Percentiles rank a stretch among this genome's conserved stretches.
Conservation (phyloP, 2,797 vertebrate species). For the Sandelia bainsii region DNA sequence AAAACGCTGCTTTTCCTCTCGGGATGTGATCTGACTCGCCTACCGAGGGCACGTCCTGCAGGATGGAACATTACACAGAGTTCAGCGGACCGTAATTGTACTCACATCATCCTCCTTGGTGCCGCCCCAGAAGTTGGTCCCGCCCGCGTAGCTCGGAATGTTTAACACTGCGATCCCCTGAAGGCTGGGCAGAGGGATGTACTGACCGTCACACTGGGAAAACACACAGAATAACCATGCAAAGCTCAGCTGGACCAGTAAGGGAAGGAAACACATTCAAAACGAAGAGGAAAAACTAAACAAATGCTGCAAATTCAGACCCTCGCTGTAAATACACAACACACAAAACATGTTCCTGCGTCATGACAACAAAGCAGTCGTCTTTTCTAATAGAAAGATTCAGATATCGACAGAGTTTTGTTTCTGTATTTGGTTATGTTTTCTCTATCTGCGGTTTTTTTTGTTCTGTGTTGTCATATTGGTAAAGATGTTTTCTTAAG, state of each 20-base stretch:
- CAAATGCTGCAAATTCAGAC: too few relatives aligned
- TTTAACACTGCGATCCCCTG: constrained; percentile 97
- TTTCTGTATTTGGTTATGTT: too few relatives aligned
- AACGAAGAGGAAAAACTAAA: too few relatives aligned
- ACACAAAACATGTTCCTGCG: too few relatives aligned
- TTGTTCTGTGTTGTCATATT: too few relatives aligned
- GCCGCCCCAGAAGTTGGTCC: constrained; percentile 99
- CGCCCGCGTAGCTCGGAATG: constrained; percentile 98
- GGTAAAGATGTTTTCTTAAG: too few relatives aligned
- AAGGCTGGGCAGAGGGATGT: constrained; percentile 97
- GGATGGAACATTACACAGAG: constrained; percentile 24
- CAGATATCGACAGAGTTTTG: too few relatives aligned
- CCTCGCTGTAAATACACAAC: too few relatives aligned
- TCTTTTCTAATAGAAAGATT: too few relatives aligned
- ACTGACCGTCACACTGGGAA: constrained; percentile 95
- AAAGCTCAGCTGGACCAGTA: background rate
- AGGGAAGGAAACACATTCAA: background rate
- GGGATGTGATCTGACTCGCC: constrained; percentile 22
- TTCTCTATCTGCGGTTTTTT: too few relatives aligned
- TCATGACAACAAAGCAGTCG: too few relatives aligned
- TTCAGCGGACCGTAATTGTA: constrained; percentile 42
- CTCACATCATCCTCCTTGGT: constrained; percentile 99
- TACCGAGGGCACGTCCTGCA: background rate
- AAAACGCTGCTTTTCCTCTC: constrained; percentile 3
- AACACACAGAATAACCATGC: constrained; percentile 1